Evolutionary conservation across 1,140 invertebrate species (phyloP), one percentile per base, ranked within the genome.

Genomic region (Steinernema feltiae): DNA sequence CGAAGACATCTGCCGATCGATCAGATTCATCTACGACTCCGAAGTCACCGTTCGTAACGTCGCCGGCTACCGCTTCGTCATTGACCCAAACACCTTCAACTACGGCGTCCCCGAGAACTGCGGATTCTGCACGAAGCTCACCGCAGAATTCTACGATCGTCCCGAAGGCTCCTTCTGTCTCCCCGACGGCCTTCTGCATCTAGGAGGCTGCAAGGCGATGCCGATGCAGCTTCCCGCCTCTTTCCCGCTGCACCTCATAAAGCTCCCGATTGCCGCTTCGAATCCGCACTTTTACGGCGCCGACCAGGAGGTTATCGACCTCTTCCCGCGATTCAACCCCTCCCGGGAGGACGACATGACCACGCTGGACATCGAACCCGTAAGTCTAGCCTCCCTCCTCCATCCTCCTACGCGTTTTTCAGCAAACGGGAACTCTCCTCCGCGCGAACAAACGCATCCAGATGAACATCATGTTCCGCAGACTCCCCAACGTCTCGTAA

Each of bases 201-300:
- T 78, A 21, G 53, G 53, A 15, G 53, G 53, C 24, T 63, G 53
- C 53, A 63, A 78, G 77, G 21, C 30, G 35, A 48, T 75, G 77
- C 30, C 74, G 29, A 27, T 21, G 32, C 7, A 63, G 69, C 29
- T 30, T 7, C 3, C 7, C 1, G 69, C 15, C 69, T n/a, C 18
- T 12, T 75, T 30, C 30, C 2, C 69, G 1, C 17, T n/a, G 12
- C 7, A 71, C 15, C 12, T 71, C 30, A 41, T 32, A 32, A 41
- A 29, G 35, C 1, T 48, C 53, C 77, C 77, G 12, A 73, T 78
- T 7, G 48, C 76, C 30, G 73, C 73, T 31, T 78, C 77, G 1
- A 76, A 76, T 29, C 77, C 77, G 0, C 77, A 78, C 53, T 78
- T 78, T 63, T 76, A 72, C 71, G 74, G 76, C 53, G 74, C 77